These are phyloP conservation scores for Manis javanica DNA, from an alignment of 2,797 vertebrate genomes.

Conservation along the genomic window DNA sequence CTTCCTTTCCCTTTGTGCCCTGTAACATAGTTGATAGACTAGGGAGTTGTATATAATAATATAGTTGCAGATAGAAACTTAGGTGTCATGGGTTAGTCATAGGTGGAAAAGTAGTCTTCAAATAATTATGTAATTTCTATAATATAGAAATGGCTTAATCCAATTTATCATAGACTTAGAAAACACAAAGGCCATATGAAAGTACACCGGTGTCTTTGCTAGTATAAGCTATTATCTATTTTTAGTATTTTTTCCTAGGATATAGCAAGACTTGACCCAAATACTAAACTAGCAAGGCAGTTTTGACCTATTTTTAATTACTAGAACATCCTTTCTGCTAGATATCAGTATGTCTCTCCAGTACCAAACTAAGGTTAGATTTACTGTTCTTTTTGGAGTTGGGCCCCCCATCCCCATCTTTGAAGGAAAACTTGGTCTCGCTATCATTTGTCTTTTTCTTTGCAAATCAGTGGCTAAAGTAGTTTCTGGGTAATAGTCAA, in stretches of 20 bases:
- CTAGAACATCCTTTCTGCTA: conserved; percentile 10
- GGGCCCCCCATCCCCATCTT: background rate
- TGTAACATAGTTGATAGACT: background rate
- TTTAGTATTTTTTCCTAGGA: background rate
- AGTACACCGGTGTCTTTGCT: background rate
- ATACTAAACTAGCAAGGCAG: background rate
- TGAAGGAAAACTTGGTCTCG: background rate
- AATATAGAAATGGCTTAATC: background rate
- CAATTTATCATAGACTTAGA: background rate
- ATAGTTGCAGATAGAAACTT: background rate
- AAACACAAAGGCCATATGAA: background rate
- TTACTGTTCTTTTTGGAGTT: background rate
- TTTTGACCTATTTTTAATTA: conserved; percentile 59
- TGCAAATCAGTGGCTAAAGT: background rate
- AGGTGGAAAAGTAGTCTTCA: background rate
- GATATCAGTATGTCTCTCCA: background rate
- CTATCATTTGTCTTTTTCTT: background rate
- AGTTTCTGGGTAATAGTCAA: background rate
- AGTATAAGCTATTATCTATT: background rate
- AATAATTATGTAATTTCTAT: background rate
- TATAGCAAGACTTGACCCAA: conserved; percentile 10
- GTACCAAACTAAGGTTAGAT: conserved; percentile 1
- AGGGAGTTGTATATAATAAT: background rate
- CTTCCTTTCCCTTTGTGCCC: background rate
- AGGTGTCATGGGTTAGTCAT: background rate